These are phyloP conservation scores for Rousettus madagascariensis DNA, from an alignment of 2,797 vertebrate genomes.

Conservation along the genomic window DNA sequence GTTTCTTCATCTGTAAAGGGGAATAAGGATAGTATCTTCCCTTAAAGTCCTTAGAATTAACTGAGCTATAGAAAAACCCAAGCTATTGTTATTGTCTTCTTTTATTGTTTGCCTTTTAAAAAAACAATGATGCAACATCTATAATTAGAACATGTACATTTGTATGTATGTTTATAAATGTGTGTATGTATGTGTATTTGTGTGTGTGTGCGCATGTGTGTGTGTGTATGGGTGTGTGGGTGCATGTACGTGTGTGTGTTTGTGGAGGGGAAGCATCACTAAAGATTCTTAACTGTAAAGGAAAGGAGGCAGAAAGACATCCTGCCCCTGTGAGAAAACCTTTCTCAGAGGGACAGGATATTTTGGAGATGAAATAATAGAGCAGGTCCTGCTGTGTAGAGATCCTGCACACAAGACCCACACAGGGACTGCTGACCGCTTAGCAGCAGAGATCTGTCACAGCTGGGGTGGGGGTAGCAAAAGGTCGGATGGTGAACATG, in stretches of 20 bases:
- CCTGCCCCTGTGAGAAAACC: no score
- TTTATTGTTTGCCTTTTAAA: neutral
- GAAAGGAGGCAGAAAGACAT: neutral
- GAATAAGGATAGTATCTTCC: neutral
- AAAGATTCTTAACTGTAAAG: neutral
- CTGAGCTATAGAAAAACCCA: neutral
- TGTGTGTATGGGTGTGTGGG: neutral
- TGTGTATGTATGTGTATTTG: neutral
- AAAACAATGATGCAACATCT: neutral
- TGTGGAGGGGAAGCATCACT: neutral
- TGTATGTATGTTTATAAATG: neutral
- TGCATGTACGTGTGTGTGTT: neutral
- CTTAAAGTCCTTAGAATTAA: neutral
- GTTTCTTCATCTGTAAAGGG: neutral
- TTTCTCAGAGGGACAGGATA: neutral
- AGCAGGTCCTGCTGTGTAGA: neutral
- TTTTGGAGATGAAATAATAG: neutral
- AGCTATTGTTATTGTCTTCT: no score
- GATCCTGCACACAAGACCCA: neutral
- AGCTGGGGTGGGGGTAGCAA: neutral
- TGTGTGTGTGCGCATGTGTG: no score
- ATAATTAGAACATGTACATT: neutral
- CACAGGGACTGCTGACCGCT: neutral
- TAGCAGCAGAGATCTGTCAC: neutral
- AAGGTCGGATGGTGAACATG: neutral